phyloP scores from a whole-genome alignment of 2,888 invertebrate genomes.

The Limnephilus lunatus region DNA sequence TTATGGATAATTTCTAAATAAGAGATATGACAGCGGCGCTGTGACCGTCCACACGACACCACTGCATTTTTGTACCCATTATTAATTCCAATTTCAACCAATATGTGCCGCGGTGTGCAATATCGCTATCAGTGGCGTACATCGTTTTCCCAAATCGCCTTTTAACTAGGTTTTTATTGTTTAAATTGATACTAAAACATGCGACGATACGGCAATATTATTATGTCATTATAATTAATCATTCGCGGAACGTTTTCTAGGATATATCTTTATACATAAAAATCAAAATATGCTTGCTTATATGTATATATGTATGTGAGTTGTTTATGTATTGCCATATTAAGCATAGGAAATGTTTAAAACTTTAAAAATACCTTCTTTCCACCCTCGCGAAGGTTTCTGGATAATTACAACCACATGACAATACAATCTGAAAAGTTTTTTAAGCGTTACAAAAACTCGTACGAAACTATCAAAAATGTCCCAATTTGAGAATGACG shows the following conservation, averaged over 20 bases:
- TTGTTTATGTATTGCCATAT: no score
- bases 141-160: not conserved
- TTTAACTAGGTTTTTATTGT: not conserved
- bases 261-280: no score
- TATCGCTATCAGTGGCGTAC: slow-evolving; percentile 16
- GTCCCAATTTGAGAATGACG: no score
- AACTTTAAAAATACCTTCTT: no score
- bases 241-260: not conserved
- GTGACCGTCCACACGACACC: slow-evolving; percentile 53
- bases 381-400: no score
- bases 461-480: no score
- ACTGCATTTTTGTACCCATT: slow-evolving; percentile 55
- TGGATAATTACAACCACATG: no score
- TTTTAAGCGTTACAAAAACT: no score
- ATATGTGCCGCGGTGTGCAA: not conserved
- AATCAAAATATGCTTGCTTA: no score
- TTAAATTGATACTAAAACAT: not conserved
- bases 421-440: no score
- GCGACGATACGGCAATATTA: not conserved
- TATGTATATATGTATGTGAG: no score
- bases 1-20: slow-evolving; percentile 31
- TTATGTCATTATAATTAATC: slow-evolving; percentile 23
- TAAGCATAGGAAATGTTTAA: no score
- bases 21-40: slow-evolving; percentile 40
- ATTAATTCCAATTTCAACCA: slow-evolving; percentile 34